Base-by-base conservation (phyloP, 2,113 vertebrate species). In the Hystrix cristata region DNA sequence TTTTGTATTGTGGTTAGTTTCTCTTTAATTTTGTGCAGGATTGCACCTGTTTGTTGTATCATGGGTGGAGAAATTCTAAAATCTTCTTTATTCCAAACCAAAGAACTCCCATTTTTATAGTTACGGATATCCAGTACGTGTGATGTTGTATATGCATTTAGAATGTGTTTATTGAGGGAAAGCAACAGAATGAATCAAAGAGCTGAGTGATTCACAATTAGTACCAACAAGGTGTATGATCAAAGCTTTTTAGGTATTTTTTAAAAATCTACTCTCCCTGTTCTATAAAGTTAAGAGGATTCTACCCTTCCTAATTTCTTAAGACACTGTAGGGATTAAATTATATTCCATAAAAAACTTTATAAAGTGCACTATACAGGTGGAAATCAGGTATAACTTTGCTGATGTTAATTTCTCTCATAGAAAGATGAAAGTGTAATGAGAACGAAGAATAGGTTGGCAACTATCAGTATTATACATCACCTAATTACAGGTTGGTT, bases 401-500 rank as follows among this genome's bases (percentile, higher is more conserved):
- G 16, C 76, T 34, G 43, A 48, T 87, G 31, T 92, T 97, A 71
- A 97, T 93, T 90, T 92, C n/a, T 78, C 23, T 87, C 23, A 85
- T 1, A 94, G 81, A 94, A 87, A 85, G 65, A 69, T 65, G 90
- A 76, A 90, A 67, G 80, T 57, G 1, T 76, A 85, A 74, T 21
- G 48, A 96, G 90, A 91, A 79, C 74, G 81, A 96, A 89, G 65
- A 89, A 60, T 15, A 83, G 23, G 80, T 65, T 46, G 80, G 87
- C 16, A 87, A 82, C 25, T 34, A 65, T 71, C 38, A 7, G 27
- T 62, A 11, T 72, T 95, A 53, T 13, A 51, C 43, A 78, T 90
- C 87, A 78, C 27, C 78, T 82, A 90, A 82, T 72, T 95, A 87
- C 29, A 96, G 55, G 29, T 95, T 95, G 48, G n/a, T 84, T 97